Evolutionary conservation across 2,113 vertebrate genomes (phyloP), one percentile per base, ranked within the genome.

Genomic region (Fulmarus glacialis): DNA sequence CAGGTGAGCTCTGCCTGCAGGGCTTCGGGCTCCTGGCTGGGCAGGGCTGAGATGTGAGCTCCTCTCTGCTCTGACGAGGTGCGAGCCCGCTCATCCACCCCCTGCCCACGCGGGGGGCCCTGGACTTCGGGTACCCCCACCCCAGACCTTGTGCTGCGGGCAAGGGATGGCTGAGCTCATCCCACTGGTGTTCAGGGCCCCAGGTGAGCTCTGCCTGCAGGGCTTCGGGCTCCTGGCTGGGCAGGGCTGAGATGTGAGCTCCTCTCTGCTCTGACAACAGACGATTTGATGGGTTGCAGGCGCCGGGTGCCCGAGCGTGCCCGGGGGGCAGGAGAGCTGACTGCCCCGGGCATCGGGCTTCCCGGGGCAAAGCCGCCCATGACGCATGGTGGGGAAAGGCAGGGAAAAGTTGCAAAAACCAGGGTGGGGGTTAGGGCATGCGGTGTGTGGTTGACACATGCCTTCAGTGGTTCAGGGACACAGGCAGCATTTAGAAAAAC

Each of bases 231-330:
- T 82, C 29, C 66, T 68, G 36, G 17, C 34, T 0, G 0, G 48
- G 13, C 53, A 72, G 26, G 16, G 14, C 60, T 71, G 84, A 59
- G 42, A 11, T 5, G 5, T 11, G 43, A 82, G 66, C 5, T 63
- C 40, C 36, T 36, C 17, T 73, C 19, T 53, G 36, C 45, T 50
- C 42, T 3, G 0, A 68, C n/a, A n/a, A n/a, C n/a, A n/a, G n/a
- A n/a, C n/a, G n/a, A n/a, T n/a, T n/a, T n/a, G n/a, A n/a, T n/a
- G n/a, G n/a, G n/a, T n/a, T n/a, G n/a, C 1, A 3, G 52, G 17
- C 24, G 42, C 29, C 1, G 0, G 7, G 11, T 53, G 22, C 53
- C 52, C 2, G 0, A 47, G n/a, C n/a, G 6, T 1, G 29, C 2
- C 20, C 7, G 16, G 36, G 6, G 8, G 24, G 22, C 45, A 27